Conservation (phyloP, 1,140 invertebrate species). For the Venturia canescens region DNA sequence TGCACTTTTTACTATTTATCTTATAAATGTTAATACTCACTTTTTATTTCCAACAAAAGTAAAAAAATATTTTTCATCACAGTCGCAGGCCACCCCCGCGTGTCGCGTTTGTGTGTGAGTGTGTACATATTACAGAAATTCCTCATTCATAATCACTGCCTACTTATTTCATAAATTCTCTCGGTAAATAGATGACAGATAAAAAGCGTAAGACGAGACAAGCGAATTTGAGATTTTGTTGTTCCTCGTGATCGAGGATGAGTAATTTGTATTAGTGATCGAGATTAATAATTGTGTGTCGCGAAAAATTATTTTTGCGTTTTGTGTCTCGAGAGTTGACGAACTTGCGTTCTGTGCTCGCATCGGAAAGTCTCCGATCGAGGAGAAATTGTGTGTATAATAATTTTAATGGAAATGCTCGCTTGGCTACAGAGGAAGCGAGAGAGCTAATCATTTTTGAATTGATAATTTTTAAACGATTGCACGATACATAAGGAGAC, state of each 20-base stretch:
- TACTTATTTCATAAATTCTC: constrained; percentile 5
- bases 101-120: no score
- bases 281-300: not conserved
- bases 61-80: no score
- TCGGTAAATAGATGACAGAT: not conserved
- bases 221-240: not conserved
- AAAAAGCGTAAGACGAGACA: not conserved
- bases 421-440: not conserved
- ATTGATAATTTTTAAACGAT: constrained; percentile 15
- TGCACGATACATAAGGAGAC: not conserved
- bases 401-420: not conserved
- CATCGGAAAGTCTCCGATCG: not conserved
- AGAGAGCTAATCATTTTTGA: constrained; percentile 13
- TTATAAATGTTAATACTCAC: no score
- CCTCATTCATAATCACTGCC: constrained; percentile 5
- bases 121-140: not conserved
- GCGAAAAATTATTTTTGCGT: not conserved
- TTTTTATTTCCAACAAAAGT: no score
- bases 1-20: no score
- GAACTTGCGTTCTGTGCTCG: not conserved
- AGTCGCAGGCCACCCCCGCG: no score
- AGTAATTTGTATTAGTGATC: not conserved
- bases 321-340: not conserved
- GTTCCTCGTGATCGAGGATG: not conserved
- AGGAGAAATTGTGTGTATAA: not conserved